These are phyloP conservation scores for Pipistrellus kuhlii DNA, from an alignment of 2,797 vertebrate genomes.

Conservation along the genomic window DNA sequence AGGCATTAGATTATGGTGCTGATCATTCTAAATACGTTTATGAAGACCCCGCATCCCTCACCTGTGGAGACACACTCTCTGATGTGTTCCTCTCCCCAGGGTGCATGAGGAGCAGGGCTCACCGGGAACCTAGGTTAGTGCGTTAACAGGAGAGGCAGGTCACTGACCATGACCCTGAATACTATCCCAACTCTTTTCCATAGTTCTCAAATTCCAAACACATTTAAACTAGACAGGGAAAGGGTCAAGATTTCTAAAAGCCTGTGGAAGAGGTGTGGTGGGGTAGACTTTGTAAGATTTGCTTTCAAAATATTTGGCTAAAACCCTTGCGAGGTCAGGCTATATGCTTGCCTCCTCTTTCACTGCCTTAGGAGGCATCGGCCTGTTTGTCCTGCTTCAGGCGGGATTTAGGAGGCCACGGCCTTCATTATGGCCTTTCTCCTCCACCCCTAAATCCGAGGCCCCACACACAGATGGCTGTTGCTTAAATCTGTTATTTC, in stretches of 20 bases:
- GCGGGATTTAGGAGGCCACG: no score
- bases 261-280: neutral
- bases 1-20: neutral
- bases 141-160: neutral
- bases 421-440: no score
- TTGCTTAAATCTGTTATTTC: no score
- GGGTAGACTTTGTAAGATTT: neutral
- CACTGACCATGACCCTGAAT: neutral
- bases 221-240: neutral
- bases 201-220: constrained; percentile 21
- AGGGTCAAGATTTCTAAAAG: neutral
- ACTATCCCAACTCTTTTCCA: neutral
- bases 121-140: neutral
- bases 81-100: neutral
- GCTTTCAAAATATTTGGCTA: neutral
- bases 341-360: no score
- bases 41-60: neutral
- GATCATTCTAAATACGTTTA: neutral
- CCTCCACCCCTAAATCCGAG: no score
- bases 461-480: no score
- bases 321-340: no score
- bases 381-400: no score
- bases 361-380: no score
- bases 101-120: neutral
- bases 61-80: neutral